Evolutionary conservation across 2,113 vertebrate species (phyloP).

Genomic region (Callaeas wilsoni): DNA sequence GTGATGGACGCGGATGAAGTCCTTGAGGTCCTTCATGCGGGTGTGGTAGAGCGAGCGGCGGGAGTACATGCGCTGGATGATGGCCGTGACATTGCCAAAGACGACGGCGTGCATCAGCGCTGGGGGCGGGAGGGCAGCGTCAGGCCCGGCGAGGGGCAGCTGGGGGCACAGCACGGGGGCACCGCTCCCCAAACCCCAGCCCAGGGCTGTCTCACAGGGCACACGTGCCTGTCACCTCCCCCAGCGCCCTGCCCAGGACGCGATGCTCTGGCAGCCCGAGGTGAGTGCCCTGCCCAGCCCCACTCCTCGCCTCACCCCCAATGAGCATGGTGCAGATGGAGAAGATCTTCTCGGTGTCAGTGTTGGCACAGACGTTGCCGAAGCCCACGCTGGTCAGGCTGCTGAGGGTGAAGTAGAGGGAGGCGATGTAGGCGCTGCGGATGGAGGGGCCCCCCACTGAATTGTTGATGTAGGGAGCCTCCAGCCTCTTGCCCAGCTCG

Average conservation of each 20-base stretch:
- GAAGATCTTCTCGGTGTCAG: slow-evolving; percentile 93
- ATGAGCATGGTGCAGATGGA: slow-evolving; percentile 98
- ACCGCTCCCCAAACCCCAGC: neutral
- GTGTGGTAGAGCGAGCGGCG: slow-evolving; percentile 95
- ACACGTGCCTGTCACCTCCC: accelerated
- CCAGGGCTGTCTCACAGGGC: neutral
- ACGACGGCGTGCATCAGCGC: slow-evolving; percentile 97
- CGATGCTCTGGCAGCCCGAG: accelerated
- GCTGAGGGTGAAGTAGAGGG: slow-evolving; percentile 97
- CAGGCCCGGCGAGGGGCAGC: neutral
- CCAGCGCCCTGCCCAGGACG: neutral
- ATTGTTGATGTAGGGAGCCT: slow-evolving; percentile 87
- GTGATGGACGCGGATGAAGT: slow-evolving; percentile 92
- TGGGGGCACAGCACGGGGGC: accelerated
- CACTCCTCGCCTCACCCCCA: slow-evolving; percentile 78
- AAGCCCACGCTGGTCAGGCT: slow-evolving; percentile 97
- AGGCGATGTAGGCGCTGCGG: slow-evolving; percentile 91
- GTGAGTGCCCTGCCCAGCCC: neutral
- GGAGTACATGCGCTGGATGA: slow-evolving; percentile 98
- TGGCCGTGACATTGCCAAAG: slow-evolving; percentile 95
- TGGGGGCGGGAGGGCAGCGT: neutral
- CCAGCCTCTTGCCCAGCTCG: slow-evolving; percentile 90
- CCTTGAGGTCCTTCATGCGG: slow-evolving; percentile 95
- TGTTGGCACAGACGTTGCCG: slow-evolving; percentile 94
- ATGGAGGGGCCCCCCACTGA: slow-evolving; percentile 86